Evolutionary conservation across 2,888 invertebrate species (phyloP).

Genomic region (Galerucella calmariensis): DNA sequence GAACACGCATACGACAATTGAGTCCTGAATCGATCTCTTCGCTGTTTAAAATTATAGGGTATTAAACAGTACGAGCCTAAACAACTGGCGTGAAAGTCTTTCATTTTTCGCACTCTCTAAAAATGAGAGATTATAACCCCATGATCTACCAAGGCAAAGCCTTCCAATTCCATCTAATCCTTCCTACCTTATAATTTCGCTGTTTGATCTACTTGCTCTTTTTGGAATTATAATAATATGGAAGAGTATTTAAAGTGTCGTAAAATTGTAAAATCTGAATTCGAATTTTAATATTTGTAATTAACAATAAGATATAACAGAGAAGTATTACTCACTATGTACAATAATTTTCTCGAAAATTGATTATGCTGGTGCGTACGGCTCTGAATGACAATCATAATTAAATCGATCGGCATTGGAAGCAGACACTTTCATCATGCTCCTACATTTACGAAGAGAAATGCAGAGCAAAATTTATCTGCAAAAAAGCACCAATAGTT

Average conservation of each 20-base stretch:
- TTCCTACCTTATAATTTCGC: constrained; percentile 1
- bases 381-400: too few species aligned
- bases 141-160: constrained; percentile 3
- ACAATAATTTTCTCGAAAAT: too few species aligned
- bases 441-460: too few species aligned
- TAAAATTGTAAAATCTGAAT: background rate
- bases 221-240: background rate
- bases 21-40: background rate
- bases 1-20: background rate
- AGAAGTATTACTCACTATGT: too few species aligned
- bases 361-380: too few species aligned
- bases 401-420: too few species aligned
- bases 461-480: too few species aligned
- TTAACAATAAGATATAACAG: too few species aligned
- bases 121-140: constrained; percentile 1
- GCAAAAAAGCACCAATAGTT: too few species aligned
- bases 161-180: constrained; percentile 16
- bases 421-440: too few species aligned
- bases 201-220: constrained; percentile 8
- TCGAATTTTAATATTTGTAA: background rate
- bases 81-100: background rate
- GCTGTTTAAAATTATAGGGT: constrained; percentile 1
- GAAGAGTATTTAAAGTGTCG: background rate
- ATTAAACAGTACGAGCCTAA: background rate
- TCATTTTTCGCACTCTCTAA: background rate